These are phyloP conservation scores for Tenthredo mesomela DNA, from an alignment of 2,888 invertebrate genomes.

Conservation along the genomic window DNA sequence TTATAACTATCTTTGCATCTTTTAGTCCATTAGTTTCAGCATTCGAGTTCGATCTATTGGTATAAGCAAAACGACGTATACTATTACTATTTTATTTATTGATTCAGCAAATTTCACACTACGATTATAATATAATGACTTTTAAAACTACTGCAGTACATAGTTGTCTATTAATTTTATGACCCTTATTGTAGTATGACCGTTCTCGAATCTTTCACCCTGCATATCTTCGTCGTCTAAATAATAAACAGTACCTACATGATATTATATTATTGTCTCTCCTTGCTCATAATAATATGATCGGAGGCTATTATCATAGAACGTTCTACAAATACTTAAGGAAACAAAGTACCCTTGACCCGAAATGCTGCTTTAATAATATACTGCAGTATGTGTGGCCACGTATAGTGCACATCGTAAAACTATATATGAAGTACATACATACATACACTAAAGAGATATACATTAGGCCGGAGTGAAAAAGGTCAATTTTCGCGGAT, in stretches of 20 bases:
- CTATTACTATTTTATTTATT: not conserved
- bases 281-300: not conserved
- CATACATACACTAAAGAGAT: too few species aligned
- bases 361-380: not conserved
- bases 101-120: not conserved
- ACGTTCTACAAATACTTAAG: slow-evolving; percentile 43
- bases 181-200: too few species aligned
- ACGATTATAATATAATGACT: not conserved
- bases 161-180: not conserved
- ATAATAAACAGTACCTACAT: not conserved
- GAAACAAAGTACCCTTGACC: slow-evolving; percentile 46
- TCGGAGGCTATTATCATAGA: slow-evolving; percentile 23
- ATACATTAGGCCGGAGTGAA: too few species aligned
- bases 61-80: not conserved
- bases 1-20: not conserved
- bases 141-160: not conserved
- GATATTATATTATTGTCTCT: not conserved
- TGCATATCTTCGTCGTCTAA: not conserved
- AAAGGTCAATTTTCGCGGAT: too few species aligned
- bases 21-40: not conserved
- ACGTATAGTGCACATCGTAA: not conserved
- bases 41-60: not conserved
- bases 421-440: not conserved
- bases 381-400: not conserved
- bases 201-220: slow-evolving; percentile 4